These are phyloP conservation scores for Sialia sialis DNA, from an alignment of 2,113 vertebrate genomes.

Conservation along the genomic window DNA sequence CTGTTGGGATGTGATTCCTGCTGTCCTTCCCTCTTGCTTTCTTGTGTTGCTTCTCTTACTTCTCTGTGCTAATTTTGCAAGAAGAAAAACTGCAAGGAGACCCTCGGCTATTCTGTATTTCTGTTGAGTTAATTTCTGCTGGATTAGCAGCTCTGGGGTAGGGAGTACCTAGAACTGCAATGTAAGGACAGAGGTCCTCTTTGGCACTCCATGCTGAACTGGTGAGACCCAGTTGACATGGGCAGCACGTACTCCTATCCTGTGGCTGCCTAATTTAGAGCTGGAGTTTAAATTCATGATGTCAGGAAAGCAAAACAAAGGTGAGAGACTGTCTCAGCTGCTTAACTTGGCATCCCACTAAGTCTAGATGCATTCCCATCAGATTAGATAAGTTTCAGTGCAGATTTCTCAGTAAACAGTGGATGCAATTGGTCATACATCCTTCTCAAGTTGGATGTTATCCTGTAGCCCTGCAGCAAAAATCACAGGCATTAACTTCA, in stretches of 20 bases:
- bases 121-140: background rate
- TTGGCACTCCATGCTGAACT: background rate
- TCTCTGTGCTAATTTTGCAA: background rate
- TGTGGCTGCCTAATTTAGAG: background rate
- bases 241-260: rapidly evolving
- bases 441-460: background rate
- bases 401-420: background rate
- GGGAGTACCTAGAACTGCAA: rapidly evolving
- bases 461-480: background rate
- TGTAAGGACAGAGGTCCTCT: background rate
- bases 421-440: background rate
- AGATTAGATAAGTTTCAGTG: background rate
- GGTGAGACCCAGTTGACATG: background rate
- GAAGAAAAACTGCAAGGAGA: background rate
- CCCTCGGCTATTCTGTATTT: background rate
- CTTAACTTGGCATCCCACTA: background rate
- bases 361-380: background rate
- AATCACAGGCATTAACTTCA: background rate
- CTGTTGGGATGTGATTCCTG: background rate
- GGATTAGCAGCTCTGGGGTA: background rate
- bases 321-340: background rate
- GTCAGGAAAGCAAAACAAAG: background rate
- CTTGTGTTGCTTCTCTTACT: background rate
- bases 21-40: background rate
- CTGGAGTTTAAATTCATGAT: background rate